These are phyloP conservation scores for Arge pagana DNA, from an alignment of 2,888 invertebrate genomes.

Conservation along the genomic window DNA sequence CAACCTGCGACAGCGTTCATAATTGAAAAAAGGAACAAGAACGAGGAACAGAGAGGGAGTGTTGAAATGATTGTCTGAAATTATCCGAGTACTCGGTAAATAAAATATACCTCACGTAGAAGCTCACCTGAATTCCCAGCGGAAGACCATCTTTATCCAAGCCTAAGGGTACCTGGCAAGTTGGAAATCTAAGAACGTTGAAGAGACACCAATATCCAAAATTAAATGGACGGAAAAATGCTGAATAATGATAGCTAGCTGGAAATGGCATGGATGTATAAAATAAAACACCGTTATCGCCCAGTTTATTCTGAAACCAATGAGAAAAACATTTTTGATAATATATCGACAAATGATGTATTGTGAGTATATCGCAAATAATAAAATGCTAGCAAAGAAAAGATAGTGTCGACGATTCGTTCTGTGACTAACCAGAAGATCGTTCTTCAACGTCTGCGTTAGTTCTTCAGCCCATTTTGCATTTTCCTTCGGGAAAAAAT, in stretches of 20 bases:
- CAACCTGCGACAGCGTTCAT: slow-evolving; percentile 62
- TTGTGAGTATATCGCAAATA: no score
- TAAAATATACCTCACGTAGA: no score
- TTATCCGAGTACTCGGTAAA: no score
- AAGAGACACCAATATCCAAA: slow-evolving; percentile 85
- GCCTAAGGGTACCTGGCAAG: slow-evolving; percentile 84
- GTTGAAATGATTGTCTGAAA: slow-evolving; percentile 4
- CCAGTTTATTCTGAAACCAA: slow-evolving; percentile 68
- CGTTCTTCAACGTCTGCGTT: slow-evolving; percentile 64
- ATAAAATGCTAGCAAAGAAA: not conserved
- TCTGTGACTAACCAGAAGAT: slow-evolving; percentile 63
- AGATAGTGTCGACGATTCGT: slow-evolving; percentile 1
- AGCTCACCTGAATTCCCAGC: slow-evolving; percentile 71
- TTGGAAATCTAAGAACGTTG: slow-evolving; percentile 82
- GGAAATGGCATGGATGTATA: slow-evolving; percentile 81
- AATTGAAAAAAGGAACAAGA: not conserved
- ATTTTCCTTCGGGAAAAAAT: slow-evolving; percentile 69
- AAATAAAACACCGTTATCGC: slow-evolving; percentile 78
- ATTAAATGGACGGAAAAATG: slow-evolving; percentile 78
- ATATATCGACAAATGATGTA: slow-evolving; percentile 4
- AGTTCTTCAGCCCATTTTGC: slow-evolving; percentile 67
- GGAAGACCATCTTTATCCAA: slow-evolving; percentile 73
- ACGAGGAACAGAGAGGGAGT: not conserved
- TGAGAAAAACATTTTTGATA: slow-evolving; percentile 19
- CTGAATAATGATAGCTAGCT: slow-evolving; percentile 82